Evolutionary conservation across 2,797 vertebrate genomes (phyloP).

Genomic region (Oreortyx pictus): DNA sequence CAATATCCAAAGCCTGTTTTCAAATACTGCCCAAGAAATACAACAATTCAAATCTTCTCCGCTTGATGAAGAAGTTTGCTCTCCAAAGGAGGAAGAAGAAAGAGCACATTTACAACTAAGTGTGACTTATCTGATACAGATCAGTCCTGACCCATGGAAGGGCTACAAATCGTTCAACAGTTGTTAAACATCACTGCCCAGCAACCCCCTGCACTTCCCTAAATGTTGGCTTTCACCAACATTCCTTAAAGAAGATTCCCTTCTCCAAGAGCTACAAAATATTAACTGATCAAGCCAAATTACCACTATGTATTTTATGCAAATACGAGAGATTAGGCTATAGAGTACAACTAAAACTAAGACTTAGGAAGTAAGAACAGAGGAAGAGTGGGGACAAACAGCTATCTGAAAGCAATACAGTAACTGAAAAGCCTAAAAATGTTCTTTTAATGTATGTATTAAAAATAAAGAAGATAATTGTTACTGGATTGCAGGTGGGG

Average conservation of each 20-base stretch:
- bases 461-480: not conserved
- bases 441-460: not conserved
- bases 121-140: not conserved
- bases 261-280: not conserved
- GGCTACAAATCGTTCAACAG: not conserved
- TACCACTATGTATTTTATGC: not conserved
- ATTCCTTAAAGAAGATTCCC: not conserved
- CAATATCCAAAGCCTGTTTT: not conserved
- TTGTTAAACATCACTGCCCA: not conserved
- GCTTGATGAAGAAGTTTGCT: not conserved
- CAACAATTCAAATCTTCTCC: not conserved
- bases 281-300: not conserved
- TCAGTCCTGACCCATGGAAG: not conserved
- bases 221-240: not conserved
- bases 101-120: not conserved
- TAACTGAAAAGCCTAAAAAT: not conserved
- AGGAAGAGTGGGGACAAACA: not conserved
- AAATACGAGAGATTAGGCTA: not conserved
- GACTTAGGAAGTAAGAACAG: not conserved
- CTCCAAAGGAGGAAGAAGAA: not conserved
- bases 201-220: not conserved
- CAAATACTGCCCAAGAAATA: not conserved
- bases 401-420: not conserved
- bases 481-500: not conserved
- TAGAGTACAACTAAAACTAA: not conserved